Percentiles rank a stretch among this genome's conserved stretches.
Evolutionary conservation across 1,140 invertebrate genomes (phyloP).

Genomic region (Lucilia sericata): DNA sequence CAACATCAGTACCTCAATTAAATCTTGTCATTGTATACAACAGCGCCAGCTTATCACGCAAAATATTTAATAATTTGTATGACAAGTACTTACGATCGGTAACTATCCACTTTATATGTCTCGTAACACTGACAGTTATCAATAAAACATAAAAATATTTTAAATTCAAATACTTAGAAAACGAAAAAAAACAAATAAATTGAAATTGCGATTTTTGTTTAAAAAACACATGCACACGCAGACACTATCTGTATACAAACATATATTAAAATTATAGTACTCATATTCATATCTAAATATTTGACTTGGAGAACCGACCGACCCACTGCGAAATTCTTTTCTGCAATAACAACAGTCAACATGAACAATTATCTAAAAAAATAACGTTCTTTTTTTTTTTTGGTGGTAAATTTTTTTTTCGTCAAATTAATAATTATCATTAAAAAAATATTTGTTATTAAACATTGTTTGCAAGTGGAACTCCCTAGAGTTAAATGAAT

Average conservation of each 20-base stretch:
- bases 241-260: no score
- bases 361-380: no score
- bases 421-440: background rate
- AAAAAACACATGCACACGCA: no score
- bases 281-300: no score
- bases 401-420: background rate
- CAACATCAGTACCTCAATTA: no score
- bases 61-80: background rate
- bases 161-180: background rate
- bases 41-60: constrained; percentile 7
- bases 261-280: no score
- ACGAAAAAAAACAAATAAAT: background rate
- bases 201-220: background rate
- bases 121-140: background rate
- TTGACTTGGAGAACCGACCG: background rate
- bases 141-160: background rate
- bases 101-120: background rate
- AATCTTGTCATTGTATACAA: background rate
- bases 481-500: background rate
- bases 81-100: background rate
- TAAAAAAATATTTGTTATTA: background rate
- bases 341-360: background rate
- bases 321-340: background rate
- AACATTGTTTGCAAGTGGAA: background rate
- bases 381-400: background rate